Conservation (phyloP, 2,113 vertebrate species). For the Fregetta grallaria region DNA sequence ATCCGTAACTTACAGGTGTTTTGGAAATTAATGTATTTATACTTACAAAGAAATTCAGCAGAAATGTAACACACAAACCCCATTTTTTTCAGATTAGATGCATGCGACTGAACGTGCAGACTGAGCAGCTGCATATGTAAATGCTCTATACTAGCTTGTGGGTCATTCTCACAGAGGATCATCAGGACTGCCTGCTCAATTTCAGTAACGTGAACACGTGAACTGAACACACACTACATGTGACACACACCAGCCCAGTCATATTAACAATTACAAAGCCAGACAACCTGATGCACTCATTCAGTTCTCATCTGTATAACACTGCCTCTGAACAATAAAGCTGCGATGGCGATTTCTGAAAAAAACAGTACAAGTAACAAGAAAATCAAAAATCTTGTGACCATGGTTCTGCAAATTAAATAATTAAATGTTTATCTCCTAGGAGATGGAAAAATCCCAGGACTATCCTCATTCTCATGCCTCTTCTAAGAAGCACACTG, state of each 20-base stretch:
- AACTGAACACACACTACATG: neutral
- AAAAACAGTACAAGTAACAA: neutral
- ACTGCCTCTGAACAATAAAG: neutral
- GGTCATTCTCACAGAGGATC: neutral
- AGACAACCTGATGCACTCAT: neutral
- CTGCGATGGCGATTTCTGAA: fast-evolving
- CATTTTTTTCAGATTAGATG: neutral
- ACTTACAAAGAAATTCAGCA: neutral
- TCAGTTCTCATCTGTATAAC: neutral
- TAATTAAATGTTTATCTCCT: neutral
- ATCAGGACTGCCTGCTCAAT: neutral
- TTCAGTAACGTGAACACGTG: neutral
- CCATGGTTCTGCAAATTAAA: neutral
- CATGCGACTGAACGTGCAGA: neutral
- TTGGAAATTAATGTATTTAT: neutral
- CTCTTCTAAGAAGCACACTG: neutral
- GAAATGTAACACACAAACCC: neutral
- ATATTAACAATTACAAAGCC: neutral
- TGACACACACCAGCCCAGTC: neutral
- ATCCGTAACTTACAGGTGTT: neutral
- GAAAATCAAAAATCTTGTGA: neutral
- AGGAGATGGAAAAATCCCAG: neutral
- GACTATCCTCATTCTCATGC: neutral
- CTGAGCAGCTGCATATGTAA: neutral
- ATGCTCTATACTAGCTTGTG: neutral